Conservation (phyloP, 2,797 vertebrate genomes). For the Micropoecilia bifurca region DNA sequence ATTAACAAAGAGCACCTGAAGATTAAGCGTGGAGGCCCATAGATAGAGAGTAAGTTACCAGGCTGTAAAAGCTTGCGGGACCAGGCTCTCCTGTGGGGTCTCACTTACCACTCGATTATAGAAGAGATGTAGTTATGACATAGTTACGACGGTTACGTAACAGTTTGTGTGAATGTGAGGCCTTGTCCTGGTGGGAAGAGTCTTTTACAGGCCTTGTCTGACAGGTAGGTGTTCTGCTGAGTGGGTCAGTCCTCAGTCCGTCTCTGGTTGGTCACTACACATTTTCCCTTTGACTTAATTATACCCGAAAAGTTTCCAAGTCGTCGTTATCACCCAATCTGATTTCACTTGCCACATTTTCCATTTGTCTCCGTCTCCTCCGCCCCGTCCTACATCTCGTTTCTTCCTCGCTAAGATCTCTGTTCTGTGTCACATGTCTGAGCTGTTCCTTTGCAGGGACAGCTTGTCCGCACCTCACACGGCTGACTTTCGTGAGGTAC, state of each 20-base stretch:
- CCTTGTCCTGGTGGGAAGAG: slow-evolving; percentile 56
- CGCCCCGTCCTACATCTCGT: slow-evolving; percentile 19
- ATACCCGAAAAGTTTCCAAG: slow-evolving; percentile 32
- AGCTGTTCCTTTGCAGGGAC: neutral
- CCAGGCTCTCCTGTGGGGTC: slow-evolving; percentile 45
- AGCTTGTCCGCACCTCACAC: slow-evolving; percentile 36
- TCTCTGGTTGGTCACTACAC: slow-evolving; percentile 34
- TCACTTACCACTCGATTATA: slow-evolving; percentile 57
- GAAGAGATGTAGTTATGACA: slow-evolving; percentile 27
- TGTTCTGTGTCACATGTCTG: slow-evolving; percentile 14
- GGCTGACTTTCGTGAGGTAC: slow-evolving; percentile 32
- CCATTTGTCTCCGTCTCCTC: slow-evolving; percentile 10
- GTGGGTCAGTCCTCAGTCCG: slow-evolving; percentile 44
- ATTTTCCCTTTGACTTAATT: slow-evolving; percentile 47
- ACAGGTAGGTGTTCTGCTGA: slow-evolving; percentile 56
- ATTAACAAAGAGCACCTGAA: neutral
- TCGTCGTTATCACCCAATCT: slow-evolving; percentile 38
- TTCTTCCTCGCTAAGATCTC: slow-evolving; percentile 9
- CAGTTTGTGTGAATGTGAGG: slow-evolving; percentile 59
- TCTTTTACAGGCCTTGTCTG: slow-evolving; percentile 43
- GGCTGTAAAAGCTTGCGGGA: slow-evolving; percentile 22
- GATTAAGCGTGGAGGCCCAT: slow-evolving; percentile 33
- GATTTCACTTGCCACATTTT: slow-evolving; percentile 27
- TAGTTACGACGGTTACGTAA: slow-evolving; percentile 58
- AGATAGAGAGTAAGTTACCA: slow-evolving; percentile 28